Percentiles rank a stretch among this genome's conserved stretches.
phyloP scores from a whole-genome alignment of 2,888 invertebrate genomes.

The Drosophila cognata region DNA sequence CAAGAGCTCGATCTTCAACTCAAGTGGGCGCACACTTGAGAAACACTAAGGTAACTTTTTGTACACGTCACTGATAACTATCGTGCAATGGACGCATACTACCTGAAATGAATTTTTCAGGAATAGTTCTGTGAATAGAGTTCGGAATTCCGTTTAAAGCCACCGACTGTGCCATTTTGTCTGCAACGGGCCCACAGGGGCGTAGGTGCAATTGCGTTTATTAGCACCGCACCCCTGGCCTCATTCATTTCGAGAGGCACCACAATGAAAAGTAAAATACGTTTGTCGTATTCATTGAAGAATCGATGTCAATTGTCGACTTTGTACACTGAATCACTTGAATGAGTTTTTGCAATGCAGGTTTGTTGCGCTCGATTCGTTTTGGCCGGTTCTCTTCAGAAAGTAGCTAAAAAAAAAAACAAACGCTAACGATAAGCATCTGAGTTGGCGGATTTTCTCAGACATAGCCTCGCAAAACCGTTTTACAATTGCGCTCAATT shows the following conservation, averaged over 20 bases:
- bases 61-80: conserved; percentile 61
- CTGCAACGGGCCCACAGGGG: conserved; percentile 52
- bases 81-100: conserved; percentile 46
- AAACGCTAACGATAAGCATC: conserved; percentile 45
- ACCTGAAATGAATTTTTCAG: conserved; percentile 56
- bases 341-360: conserved; percentile 52
- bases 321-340: conserved; percentile 33
- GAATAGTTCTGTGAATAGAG: conserved; percentile 46
- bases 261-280: conserved; percentile 41
- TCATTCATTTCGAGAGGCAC: conserved; percentile 56
- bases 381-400: conserved; percentile 31
- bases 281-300: conserved; percentile 58
- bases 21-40: conserved; percentile 79
- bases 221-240: conserved; percentile 76
- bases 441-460: conserved; percentile 29
- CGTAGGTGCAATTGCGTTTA: conserved; percentile 83
- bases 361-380: conserved; percentile 64
- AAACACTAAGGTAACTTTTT: conserved; percentile 45
- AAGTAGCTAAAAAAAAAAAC: conserved; percentile 3
- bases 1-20: conserved; percentile 73
- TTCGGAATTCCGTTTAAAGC: conserved; percentile 72
- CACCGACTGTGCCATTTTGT: conserved; percentile 72
- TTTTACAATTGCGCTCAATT: conserved; percentile 48
- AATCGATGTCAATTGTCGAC: conserved; percentile 61
- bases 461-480: conserved; percentile 27